phyloP scores from a whole-genome alignment of 2,797 vertebrate genomes.

The Halcyon badia region DNA sequence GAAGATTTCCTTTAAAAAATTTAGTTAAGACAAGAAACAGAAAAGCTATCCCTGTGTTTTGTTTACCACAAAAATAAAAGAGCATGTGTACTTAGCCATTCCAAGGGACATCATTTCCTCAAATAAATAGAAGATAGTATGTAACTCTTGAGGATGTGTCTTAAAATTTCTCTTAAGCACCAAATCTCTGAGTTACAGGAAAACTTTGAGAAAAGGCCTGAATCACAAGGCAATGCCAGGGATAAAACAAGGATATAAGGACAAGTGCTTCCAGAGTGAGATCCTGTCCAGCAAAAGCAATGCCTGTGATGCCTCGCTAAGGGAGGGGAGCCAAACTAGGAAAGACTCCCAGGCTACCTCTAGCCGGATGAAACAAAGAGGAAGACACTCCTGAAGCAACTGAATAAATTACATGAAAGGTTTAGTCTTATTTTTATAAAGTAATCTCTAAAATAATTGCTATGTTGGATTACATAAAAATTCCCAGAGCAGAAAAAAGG shows the following conservation, averaged over 20 bases:
- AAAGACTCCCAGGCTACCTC: neutral
- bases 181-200: constrained; percentile 26
- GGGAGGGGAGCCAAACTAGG: neutral
- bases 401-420: neutral
- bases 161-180: neutral
- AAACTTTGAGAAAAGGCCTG: neutral
- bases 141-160: neutral
- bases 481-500: neutral
- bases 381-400: neutral
- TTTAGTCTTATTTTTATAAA: neutral
- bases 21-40: neutral
- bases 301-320: neutral
- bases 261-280: neutral
- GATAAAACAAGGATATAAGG: constrained; percentile 1
- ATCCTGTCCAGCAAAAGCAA: neutral
- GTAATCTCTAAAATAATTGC: neutral
- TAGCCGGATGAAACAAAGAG: neutral
- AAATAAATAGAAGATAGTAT: neutral
- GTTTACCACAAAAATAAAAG: neutral
- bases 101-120: neutral
- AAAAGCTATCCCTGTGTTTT: neutral
- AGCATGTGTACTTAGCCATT: neutral
- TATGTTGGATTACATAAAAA: neutral
- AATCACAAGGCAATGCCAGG: neutral
- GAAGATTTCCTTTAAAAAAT: neutral